phyloP scores from a whole-genome alignment of 2,797 vertebrate genomes.

The Alexandromys oeconomus region DNA sequence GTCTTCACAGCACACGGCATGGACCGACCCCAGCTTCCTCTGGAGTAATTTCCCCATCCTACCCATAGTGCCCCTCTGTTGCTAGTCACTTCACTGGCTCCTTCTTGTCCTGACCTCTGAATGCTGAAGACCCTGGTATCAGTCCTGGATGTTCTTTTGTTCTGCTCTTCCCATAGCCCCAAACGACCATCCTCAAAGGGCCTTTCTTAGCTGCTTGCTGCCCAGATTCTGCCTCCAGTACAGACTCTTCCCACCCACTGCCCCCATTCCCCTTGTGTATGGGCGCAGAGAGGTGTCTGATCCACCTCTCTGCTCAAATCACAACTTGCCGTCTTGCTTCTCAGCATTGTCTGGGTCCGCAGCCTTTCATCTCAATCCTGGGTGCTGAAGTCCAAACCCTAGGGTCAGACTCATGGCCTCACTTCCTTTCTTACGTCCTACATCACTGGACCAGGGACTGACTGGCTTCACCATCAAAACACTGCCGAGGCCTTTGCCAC shows the following conservation, averaged over 20 bases:
- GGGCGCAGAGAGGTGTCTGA: not conserved
- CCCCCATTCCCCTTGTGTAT: not conserved
- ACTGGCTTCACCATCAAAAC: not conserved
- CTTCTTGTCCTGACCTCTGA: not conserved
- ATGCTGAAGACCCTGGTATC: not conserved
- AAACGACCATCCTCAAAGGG: not conserved
- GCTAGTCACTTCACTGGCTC: not conserved
- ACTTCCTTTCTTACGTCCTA: not conserved
- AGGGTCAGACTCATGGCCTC: not conserved
- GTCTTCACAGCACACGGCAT: not conserved
- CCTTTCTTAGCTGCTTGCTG: accelerated
- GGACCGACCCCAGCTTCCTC: not conserved
- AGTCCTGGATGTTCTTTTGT: too few relatives aligned
- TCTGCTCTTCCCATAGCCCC: too few relatives aligned
- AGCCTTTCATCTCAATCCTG: not conserved
- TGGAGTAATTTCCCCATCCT: too few relatives aligned
- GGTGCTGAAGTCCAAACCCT: not conserved
- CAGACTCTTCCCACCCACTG: not conserved
- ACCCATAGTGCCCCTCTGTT: too few relatives aligned
- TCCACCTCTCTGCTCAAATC: not conserved
- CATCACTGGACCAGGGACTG: too few relatives aligned
- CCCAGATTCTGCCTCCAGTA: not conserved
- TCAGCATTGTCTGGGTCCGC: not conserved
- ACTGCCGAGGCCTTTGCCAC: not conserved
- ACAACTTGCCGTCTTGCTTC: not conserved